Evolutionary conservation across 2,888 invertebrate species (phyloP).

Genomic region (Agrochola litura): DNA sequence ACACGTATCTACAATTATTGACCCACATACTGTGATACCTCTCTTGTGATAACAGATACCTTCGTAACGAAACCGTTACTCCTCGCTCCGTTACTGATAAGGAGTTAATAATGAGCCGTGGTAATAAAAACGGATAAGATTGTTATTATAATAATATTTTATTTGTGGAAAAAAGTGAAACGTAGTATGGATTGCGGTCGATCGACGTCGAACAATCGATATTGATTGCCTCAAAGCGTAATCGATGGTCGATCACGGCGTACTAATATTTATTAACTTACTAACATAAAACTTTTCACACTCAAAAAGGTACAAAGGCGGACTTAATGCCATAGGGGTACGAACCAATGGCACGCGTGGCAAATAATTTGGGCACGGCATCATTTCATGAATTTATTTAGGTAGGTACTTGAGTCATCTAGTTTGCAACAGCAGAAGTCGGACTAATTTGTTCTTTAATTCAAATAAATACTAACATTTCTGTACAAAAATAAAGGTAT

Average conservation of each 20-base stretch:
- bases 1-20: slow-evolving; percentile 42
- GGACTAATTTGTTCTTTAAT: too few species aligned
- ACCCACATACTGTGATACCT: slow-evolving; percentile 49
- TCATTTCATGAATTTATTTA: too few species aligned
- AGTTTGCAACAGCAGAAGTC: too few species aligned
- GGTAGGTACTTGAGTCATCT: too few species aligned
- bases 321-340: too few species aligned
- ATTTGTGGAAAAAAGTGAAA: slow-evolving; percentile 6
- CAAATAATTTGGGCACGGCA: too few species aligned
- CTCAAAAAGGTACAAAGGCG: too few species aligned
- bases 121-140: slow-evolving; percentile 33
- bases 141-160: slow-evolving; percentile 35
- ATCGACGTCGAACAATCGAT: neutral
- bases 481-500: too few species aligned
- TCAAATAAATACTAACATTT: too few species aligned
- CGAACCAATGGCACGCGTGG: too few species aligned
- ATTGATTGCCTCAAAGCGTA: neutral
- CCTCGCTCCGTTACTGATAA: slow-evolving; percentile 41
- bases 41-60: slow-evolving; percentile 50
- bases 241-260: neutral
- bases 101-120: slow-evolving; percentile 10
- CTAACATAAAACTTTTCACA: too few species aligned
- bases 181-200: neutral
- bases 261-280: too few species aligned
- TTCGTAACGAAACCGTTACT: slow-evolving; percentile 56